These are phyloP conservation scores for Chorisops tibialis DNA, from an alignment of 2,888 invertebrate genomes.

Conservation along the genomic window DNA sequence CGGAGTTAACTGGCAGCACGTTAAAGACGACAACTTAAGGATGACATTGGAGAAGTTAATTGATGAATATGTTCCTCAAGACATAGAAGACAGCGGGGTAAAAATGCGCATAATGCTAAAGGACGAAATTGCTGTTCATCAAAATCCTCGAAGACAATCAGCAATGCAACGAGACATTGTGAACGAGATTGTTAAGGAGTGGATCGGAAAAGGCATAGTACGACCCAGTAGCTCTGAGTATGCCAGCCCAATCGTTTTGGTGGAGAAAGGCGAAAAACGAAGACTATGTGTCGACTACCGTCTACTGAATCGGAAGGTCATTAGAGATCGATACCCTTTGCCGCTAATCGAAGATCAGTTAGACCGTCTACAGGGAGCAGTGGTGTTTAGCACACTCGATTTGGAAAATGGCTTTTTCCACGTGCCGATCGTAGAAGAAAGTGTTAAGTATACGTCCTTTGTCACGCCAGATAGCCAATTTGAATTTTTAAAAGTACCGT, in stretches of 20 bases:
- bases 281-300: too few species aligned
- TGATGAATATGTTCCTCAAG: not conserved
- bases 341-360: slow-evolving; percentile 45
- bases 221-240: slow-evolving; percentile 39
- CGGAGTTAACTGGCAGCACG: not conserved
- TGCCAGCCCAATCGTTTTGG: slow-evolving; percentile 33
- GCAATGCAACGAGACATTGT: too few species aligned
- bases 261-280: too few species aligned
- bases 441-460: slow-evolving; percentile 44
- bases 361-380: slow-evolving; percentile 35
- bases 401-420: slow-evolving; percentile 41
- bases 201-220: slow-evolving; percentile 42
- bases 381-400: slow-evolving; percentile 34
- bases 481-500: slow-evolving; percentile 46
- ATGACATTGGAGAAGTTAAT: not conserved
- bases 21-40: slow-evolving; percentile 1
- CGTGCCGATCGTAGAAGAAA: slow-evolving; percentile 39
- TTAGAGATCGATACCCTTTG: slow-evolving; percentile 41
- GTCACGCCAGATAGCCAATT: slow-evolving; percentile 45
- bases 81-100: not conserved
- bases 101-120: too few species aligned
- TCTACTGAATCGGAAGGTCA: slow-evolving; percentile 41
- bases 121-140: too few species aligned
- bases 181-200: slow-evolving; percentile 24
- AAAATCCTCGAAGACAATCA: too few species aligned